Percentiles rank a stretch among this genome's conserved stretches.
phyloP scores from a whole-genome alignment of 2,797 vertebrate genomes.

The Tenualosa ilisha region DNA sequence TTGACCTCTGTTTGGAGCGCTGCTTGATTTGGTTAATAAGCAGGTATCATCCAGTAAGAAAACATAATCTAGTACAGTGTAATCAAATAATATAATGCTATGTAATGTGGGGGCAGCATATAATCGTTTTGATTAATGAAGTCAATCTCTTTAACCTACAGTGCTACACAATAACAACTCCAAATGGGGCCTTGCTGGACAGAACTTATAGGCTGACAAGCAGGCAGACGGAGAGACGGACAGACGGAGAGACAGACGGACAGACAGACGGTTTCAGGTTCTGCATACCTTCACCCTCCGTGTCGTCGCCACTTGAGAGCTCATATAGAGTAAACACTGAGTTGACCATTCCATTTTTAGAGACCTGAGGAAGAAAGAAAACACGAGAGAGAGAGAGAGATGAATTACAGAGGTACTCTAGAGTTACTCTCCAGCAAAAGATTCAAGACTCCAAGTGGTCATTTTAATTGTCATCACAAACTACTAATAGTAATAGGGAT shows the following conservation, averaged over 20 bases:
- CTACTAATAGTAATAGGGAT: no score
- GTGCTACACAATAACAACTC: not conserved
- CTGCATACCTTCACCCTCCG: slow-evolving; percentile 86
- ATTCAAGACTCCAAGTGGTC: no score
- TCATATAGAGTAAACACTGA: slow-evolving; percentile 96
- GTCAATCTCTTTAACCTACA: no score
- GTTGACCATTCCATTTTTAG: slow-evolving; percentile 88
- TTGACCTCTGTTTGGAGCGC: no score
- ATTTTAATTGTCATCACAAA: no score
- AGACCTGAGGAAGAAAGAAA: slow-evolving; percentile 75
- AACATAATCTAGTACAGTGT: not conserved
- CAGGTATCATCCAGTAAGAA: not conserved
- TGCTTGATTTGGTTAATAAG: not conserved
- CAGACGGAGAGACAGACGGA: not conserved
- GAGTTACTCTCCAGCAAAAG: no score
- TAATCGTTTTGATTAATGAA: no score
- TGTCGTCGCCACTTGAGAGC: slow-evolving; percentile 88
- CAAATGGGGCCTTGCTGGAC: not conserved
- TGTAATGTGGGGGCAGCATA: no score
- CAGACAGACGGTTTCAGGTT: not conserved
- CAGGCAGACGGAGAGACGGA: not conserved
- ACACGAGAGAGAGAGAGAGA: not conserved
- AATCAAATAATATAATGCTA: not conserved
- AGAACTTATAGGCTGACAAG: not conserved
- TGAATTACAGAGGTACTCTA: not conserved